Evolutionary conservation across 2,113 vertebrate species (phyloP).

Genomic region (Kobus ellipsiprymnus): DNA sequence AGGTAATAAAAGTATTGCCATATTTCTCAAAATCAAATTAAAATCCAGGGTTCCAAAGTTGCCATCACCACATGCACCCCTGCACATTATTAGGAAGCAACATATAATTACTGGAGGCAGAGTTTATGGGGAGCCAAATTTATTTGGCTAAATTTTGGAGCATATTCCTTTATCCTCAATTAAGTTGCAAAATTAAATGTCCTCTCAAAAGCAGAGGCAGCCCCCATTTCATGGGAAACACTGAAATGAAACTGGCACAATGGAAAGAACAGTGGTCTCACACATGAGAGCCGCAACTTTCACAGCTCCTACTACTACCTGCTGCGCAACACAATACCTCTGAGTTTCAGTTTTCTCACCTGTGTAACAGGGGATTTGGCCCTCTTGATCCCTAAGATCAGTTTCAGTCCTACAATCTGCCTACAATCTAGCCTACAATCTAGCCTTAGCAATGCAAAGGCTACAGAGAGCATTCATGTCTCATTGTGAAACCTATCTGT

Average conservation of each 20-base stretch:
- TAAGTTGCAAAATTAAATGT: neutral
- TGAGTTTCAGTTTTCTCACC: neutral
- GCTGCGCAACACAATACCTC: neutral
- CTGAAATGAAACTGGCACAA: neutral
- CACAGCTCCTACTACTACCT: neutral
- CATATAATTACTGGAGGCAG: neutral
- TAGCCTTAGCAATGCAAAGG: neutral
- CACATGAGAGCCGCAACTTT: neutral
- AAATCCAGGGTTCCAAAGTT: neutral
- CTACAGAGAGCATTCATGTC: neutral
- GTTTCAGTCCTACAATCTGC: neutral
- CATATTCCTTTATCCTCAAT: neutral
- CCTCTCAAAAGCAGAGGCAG: neutral
- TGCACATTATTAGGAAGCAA: neutral
- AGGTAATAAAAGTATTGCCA: neutral
- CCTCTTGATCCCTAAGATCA: neutral
- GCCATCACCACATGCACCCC: neutral
- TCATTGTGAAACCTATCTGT: neutral
- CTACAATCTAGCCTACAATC: neutral
- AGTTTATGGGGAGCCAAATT: neutral
- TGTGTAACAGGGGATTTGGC: neutral
- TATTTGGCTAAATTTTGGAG: neutral
- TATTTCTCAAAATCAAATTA: slow-evolving; percentile 32
- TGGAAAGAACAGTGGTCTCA: neutral
- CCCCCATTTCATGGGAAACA: neutral